These are phyloP conservation scores for Scaptomyza montana DNA, from an alignment of 1,140 invertebrate species.

Conservation along the genomic window DNA sequence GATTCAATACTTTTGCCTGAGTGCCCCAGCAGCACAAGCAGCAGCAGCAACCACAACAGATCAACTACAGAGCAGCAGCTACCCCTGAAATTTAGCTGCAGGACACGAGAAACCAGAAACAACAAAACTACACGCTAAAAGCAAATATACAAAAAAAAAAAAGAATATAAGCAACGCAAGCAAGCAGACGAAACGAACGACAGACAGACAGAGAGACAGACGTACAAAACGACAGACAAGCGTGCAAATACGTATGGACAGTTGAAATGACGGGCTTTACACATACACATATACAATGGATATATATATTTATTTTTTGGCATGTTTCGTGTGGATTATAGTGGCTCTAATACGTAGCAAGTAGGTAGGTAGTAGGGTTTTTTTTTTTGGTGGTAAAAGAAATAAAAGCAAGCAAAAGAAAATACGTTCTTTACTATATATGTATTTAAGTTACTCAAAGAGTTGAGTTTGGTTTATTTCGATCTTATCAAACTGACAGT, in stretches of 20 bases:
- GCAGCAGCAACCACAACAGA: constrained; percentile 29
- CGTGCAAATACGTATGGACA: constrained; percentile 80
- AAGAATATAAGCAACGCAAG: constrained; percentile 20
- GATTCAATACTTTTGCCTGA: constrained; percentile 77
- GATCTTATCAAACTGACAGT: constrained; percentile 67
- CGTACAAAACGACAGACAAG: constrained; percentile 45
- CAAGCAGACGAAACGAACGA: constrained; percentile 28
- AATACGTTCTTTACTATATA: constrained; percentile 18
- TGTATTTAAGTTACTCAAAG: constrained; percentile 49
- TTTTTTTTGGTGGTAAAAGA: neutral
- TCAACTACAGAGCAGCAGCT: constrained; percentile 4
- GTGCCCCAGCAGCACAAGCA: constrained; percentile 34
- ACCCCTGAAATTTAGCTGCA: constrained; percentile 60
- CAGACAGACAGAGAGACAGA: constrained; percentile 28
- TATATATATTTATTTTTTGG: constrained; percentile 47
- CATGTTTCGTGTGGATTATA: constrained; percentile 69
- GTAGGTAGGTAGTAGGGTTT: neutral
- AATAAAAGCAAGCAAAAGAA: constrained; percentile 34
- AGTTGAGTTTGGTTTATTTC: constrained; percentile 58
- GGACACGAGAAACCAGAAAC: constrained; percentile 51
- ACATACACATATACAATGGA: constrained; percentile 28
- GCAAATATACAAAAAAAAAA: constrained; percentile 59
- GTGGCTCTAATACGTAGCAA: constrained; percentile 51
- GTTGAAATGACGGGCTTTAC: constrained; percentile 72
- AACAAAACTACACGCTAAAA: constrained; percentile 74